Conservation (phyloP, 2,113 vertebrate genomes). For the Pterocles orientalis region DNA sequence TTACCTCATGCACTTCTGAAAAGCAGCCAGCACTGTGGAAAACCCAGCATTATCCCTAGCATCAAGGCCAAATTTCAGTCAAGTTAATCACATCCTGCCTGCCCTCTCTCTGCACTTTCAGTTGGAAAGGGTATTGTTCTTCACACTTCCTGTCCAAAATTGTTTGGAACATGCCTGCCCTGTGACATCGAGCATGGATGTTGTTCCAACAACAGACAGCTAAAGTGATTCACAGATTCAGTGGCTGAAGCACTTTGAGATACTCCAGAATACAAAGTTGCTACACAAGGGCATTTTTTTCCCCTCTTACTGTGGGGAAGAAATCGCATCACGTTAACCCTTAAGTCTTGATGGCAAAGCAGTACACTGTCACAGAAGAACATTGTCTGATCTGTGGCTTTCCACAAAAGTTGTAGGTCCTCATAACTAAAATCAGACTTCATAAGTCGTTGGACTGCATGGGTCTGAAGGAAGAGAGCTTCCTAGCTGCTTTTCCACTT, state of each 20-base stretch:
- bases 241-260: background rate
- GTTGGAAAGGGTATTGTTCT: background rate
- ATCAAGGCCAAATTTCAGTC: conserved; percentile 40
- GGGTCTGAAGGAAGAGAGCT: background rate
- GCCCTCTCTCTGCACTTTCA: conserved; percentile 8
- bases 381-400: background rate
- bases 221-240: background rate
- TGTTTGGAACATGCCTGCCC: background rate
- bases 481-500: background rate
- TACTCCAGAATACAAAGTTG: background rate
- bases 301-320: background rate
- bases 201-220: conserved; percentile 33
- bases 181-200: background rate
- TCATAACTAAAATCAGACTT: background rate
- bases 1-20: conserved; percentile 10
- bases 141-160: background rate
- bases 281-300: background rate
- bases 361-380: background rate
- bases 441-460: accelerated
- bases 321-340: background rate
- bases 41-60: background rate
- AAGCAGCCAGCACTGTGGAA: background rate
- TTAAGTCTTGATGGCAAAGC: background rate
- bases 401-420: background rate
- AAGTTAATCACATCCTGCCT: conserved; percentile 56